Base-by-base conservation (phyloP, 2,797 vertebrate species). In the Cuniculus paca region DNA sequence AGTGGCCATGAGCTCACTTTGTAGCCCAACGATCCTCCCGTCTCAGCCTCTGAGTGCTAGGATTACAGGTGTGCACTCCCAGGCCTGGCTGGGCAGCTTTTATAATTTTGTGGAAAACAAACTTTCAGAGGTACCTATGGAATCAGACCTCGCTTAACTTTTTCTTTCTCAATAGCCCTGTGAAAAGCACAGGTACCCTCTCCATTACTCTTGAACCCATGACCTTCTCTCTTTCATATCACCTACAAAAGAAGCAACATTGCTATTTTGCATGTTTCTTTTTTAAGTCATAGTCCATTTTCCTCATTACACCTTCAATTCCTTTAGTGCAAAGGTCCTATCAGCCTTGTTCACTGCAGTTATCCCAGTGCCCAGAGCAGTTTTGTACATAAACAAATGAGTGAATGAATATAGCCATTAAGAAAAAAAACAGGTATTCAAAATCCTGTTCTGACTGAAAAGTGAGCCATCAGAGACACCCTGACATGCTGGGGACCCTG, bases 81-180 rank as follows among this genome's bases (percentile, higher is more conserved):
- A n/a, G n/a, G n/a, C n/a, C n/a, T n/a, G n/a, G n/a, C n/a, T 48
- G 24, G 78, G 65, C 79, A 60, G 48, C 60, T 91, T 95, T 97
- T 97, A 86, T 97, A 77, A 91, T 88, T 95, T 84, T 96, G 92
- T 88, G 83, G 90, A 50, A 97, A 93, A 58, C 77, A 92, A 97
- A 92, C 61, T 84, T 94, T 50, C 58, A 89, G 85, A 96, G 84
- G 63, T 78, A 4, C 60, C 36, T 20, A 4, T 79, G 65, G 78
- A 92, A 63, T 39, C n/a, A 61, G 75, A 39, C 5, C 1, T n/a
- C 63, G 42, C 65, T 74, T 82, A 84, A 8, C 11, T 90, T 2
- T 17, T 26, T 75, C n/a, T 45, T 72, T 85, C 75, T 60, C 34
- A 34, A 12, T 78, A 68, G 31, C 31, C 8, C 48, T 13, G 2